A percentile compares a stretch with the other conserved stretches of the same genome.
Conservation (phyloP, 2,888 invertebrate genomes). For the Oasisia sp. region DNA sequence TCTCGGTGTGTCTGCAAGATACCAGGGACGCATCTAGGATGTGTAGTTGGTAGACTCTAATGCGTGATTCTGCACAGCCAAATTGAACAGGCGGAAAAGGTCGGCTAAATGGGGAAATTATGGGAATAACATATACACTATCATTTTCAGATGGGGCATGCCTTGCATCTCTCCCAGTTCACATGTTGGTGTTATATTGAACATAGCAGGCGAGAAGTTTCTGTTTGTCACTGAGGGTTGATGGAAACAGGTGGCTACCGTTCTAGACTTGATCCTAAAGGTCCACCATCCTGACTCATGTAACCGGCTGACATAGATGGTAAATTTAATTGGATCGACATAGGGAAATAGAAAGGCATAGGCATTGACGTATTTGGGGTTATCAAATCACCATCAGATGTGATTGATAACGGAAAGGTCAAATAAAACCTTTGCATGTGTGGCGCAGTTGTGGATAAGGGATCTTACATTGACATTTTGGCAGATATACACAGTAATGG, state of each 20-base stretch:
- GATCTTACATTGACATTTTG: background rate
- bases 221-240: background rate
- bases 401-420: background rate
- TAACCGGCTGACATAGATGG: background rate
- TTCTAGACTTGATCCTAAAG: background rate
- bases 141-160: too few species aligned
- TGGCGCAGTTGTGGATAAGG: background rate
- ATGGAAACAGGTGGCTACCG: background rate
- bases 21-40: background rate
- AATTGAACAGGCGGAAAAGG: too few species aligned
- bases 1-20: background rate
- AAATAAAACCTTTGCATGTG: background rate
- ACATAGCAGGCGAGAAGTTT: background rate
- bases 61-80: too few species aligned
- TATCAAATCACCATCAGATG: background rate
- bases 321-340: background rate
- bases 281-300: background rate
- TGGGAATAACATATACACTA: too few species aligned
- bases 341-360: background rate
- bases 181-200: background rate
- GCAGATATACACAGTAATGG: background rate
- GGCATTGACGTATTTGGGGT: background rate
- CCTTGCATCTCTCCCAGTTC: too few species aligned
- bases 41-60: background rate
- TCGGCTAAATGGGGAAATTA: too few species aligned